Percentiles rank a stretch among this genome's conserved stretches.
Evolutionary conservation across 2,797 vertebrate genomes (phyloP).

Genomic region (Cryptoprocta ferox): DNA sequence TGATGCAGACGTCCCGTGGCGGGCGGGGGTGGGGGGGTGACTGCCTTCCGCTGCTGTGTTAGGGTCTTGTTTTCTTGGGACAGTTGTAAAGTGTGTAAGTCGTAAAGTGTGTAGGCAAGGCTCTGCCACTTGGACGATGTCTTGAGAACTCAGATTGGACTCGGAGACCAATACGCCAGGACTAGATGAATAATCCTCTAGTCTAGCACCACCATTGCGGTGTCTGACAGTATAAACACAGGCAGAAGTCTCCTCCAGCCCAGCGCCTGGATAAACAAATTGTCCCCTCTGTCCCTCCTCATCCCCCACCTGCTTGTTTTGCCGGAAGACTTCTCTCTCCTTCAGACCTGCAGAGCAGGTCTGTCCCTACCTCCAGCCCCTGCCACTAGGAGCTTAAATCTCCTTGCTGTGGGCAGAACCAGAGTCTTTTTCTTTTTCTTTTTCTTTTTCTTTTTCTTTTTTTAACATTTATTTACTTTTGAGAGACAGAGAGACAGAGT

Average conservation of each 20-base stretch:
- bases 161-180: not conserved
- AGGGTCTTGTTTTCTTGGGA: not conserved
- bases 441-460: too few species aligned
- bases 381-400: rapidly evolving
- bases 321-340: not conserved
- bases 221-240: not conserved
- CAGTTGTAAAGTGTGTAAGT: not conserved
- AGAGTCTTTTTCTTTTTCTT: too few species aligned
- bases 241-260: not conserved
- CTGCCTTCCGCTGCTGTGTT: not conserved
- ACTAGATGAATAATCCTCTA: too few species aligned
- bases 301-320: not conserved
- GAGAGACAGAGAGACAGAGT: too few species aligned
- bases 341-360: not conserved
- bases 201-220: rapidly evolving
- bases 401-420: not conserved
- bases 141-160: not conserved
- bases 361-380: too few species aligned
- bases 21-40: too few species aligned
- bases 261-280: not conserved
- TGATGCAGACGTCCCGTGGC: rapidly evolving
- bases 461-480: too few species aligned
- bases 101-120: not conserved
- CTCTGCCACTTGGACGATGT: not conserved
- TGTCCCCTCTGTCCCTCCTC: rapidly evolving